Conservation (phyloP, 1,140 invertebrate species). For the Drosophila parvula region DNA sequence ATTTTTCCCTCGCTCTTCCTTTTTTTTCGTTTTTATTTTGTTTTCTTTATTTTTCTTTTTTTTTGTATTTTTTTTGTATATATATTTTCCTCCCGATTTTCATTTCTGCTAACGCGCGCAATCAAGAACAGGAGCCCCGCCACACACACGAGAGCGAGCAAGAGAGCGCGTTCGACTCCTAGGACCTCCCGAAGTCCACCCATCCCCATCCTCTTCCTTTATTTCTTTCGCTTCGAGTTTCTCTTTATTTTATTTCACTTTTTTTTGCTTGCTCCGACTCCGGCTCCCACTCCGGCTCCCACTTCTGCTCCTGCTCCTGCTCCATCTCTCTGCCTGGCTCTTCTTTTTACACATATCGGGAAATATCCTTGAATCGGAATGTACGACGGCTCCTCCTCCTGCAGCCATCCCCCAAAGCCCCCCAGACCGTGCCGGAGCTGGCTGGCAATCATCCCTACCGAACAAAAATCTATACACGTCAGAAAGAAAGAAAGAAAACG, state of each 20-base stretch:
- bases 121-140: conserved; percentile 66
- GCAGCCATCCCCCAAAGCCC: neutral
- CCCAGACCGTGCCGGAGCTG: neutral
- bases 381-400: conserved; percentile 65
- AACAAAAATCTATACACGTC: conserved; percentile 76
- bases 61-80: conserved; percentile 34
- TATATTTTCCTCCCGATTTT: conserved; percentile 70
- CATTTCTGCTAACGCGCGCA: conserved; percentile 79
- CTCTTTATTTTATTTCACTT: conserved; percentile 43
- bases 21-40: conserved; percentile 21
- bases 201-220: conserved; percentile 44
- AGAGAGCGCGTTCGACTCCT: conserved; percentile 55
- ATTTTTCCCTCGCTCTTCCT: conserved; percentile 17
- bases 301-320: neutral
- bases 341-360: conserved; percentile 76
- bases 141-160: conserved; percentile 24
- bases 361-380: conserved; percentile 82
- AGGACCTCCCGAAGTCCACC: conserved; percentile 24
- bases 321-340: conserved; percentile 2
- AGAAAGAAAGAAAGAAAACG: conserved; percentile 69
- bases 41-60: conserved; percentile 5
- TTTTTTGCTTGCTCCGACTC: conserved; percentile 16
- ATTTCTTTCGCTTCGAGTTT: conserved; percentile 62
- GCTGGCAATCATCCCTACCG: conserved; percentile 46
- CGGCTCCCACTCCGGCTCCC: no score